Evolutionary conservation across 2,888 invertebrate genomes (phyloP).

Genomic region (Eutolmus rufibarbis): DNA sequence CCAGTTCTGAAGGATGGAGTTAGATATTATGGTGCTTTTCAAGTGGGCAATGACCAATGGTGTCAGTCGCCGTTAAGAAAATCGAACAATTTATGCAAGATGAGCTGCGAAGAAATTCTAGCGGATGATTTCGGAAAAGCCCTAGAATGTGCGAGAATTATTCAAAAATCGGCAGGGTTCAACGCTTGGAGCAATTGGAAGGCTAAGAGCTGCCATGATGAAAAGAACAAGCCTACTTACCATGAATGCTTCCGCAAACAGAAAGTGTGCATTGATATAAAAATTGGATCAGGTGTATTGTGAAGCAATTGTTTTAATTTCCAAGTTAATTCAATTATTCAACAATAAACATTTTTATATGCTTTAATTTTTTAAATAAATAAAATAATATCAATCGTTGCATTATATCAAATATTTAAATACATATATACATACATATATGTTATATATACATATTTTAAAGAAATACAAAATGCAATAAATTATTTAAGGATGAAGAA

Average conservation of each 20-base stretch:
- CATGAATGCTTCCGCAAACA: neutral
- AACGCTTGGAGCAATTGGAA: neutral
- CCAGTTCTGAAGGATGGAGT: neutral
- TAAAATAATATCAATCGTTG: too few relatives aligned
- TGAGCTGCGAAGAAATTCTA: neutral
- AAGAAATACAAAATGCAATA: too few relatives aligned
- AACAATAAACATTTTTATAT: too few relatives aligned
- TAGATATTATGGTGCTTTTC: neutral
- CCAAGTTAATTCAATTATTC: too few relatives aligned
- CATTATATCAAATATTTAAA: too few relatives aligned
- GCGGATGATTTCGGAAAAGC: neutral
- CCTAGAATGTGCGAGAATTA: neutral
- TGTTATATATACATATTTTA: too few relatives aligned
- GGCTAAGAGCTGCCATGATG: too few relatives aligned
- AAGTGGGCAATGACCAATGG: neutral
- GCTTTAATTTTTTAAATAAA: too few relatives aligned
- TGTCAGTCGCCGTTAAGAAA: neutral
- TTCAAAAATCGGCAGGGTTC: neutral
- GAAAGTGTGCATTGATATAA: neutral
- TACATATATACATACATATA: too few relatives aligned
- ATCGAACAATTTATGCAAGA: neutral
- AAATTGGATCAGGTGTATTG: neutral
- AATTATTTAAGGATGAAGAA: too few relatives aligned
- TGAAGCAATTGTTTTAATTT: too few relatives aligned
- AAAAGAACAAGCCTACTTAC: neutral